Evolutionary conservation across 2,113 vertebrate genomes (phyloP).

Genomic region (Passer montanus): DNA sequence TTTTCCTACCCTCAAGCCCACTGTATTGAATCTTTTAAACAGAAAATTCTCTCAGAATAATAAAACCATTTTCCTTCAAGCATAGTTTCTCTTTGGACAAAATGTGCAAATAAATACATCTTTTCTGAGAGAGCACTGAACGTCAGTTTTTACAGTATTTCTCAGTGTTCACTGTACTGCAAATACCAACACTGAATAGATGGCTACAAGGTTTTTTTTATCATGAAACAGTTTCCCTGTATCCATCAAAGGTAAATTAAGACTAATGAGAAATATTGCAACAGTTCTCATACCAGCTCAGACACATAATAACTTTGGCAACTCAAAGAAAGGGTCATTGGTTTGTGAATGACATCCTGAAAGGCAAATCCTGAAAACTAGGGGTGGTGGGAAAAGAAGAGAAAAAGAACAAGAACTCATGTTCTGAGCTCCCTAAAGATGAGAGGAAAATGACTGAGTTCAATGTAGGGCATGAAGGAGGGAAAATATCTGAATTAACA

Average conservation of each 20-base stretch:
- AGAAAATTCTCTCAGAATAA: neutral
- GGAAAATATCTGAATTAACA: neutral
- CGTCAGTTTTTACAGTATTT: neutral
- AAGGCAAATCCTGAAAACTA: neutral
- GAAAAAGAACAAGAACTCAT: neutral
- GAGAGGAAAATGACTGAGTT: neutral
- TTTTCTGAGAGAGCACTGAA: neutral
- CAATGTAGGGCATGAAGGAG: neutral
- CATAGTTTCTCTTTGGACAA: neutral
- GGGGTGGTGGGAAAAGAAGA: rapidly evolving
- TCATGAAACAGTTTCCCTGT: neutral
- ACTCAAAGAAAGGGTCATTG: neutral
- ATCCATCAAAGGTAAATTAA: neutral
- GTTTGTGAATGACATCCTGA: neutral
- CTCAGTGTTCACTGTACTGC: neutral
- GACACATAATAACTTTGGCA: neutral
- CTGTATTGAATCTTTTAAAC: neutral
- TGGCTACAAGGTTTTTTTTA: neutral
- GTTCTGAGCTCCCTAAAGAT: neutral
- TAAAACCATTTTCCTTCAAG: neutral
- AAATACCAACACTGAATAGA: neutral
- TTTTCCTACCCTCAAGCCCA: neutral
- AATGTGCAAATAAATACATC: neutral
- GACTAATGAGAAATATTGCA: neutral
- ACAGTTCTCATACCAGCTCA: neutral